Base-by-base conservation (phyloP, 2,797 vertebrate species). In the Cyprinodon diabolis region DNA sequence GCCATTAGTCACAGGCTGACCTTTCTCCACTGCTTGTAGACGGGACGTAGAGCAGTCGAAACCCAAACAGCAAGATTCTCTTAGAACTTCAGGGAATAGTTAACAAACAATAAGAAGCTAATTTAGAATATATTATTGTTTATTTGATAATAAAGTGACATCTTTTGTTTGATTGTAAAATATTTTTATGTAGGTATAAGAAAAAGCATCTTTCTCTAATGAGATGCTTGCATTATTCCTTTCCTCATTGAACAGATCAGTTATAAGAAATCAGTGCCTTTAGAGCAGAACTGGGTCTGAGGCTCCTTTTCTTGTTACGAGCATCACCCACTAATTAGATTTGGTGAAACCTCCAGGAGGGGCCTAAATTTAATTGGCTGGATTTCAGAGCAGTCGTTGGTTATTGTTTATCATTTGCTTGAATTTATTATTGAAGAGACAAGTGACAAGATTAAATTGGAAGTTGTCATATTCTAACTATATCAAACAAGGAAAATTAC, bases 1-100 rank as follows among this genome's bases (percentile, higher is more conserved):
- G 81, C 84, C 88, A 90, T 94, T 84, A 84, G 70, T 94, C 90
- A 92, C 37, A 67, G 40, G 71, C 52, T 88, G 90, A 93, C 90
- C 89, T 91, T 94, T 92, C 75, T 84, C 69, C 73, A 79, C 73
- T 72, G 60, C 77, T 78, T 83, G 74, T 88, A 81, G 91, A 91
- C 84, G 78, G 51, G 69, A 49, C 73, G 79, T 78, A 85, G n/a
- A 81, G 47, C 35, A 70, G 35, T 54, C 40, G 12, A 30, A 82
- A 73, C 51, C 51, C 60, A 48, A 79, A 76, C 62, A 69, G 17
- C 57, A 56, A 74, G 37, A 72, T 23, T 63, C 55, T 49, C 62
- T 65, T 35, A 80, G 60, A 9, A 65, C 17, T 51, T 69, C 45
- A 66, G 70, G 55, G 76, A 69, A 60, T 30, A 84, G 81, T 76